phyloP scores from a whole-genome alignment of 2,113 vertebrate genomes.

The Vireo altiloquus region DNA sequence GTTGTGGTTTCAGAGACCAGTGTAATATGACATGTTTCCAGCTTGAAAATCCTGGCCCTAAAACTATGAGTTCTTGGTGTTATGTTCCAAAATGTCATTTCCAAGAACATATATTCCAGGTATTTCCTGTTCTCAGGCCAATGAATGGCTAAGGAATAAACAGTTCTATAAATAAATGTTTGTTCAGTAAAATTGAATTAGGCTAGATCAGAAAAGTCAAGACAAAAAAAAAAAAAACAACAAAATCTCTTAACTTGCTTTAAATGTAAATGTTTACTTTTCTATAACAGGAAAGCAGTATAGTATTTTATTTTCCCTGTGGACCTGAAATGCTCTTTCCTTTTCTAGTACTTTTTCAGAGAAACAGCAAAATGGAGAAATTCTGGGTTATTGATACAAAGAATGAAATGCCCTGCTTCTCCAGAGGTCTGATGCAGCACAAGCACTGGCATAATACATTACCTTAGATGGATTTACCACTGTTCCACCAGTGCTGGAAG shows the following conservation, averaged over 20 bases:
- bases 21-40: accelerated
- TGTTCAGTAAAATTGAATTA: background rate
- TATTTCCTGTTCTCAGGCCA: background rate
- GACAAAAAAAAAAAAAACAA: background rate
- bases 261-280: background rate
- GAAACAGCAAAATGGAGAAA: background rate
- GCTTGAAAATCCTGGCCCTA: background rate
- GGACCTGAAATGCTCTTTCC: background rate
- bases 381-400: background rate
- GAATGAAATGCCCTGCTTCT: background rate
- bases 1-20: background rate
- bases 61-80: background rate
- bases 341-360: background rate
- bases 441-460: background rate
- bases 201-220: background rate
- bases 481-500: background rate
- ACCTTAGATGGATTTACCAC: background rate
- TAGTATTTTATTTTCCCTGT: background rate
- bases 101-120: background rate
- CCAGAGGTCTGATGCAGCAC: background rate
- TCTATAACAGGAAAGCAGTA: background rate
- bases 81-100: background rate
- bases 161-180: background rate
- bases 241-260: background rate
- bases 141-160: background rate